Evolutionary conservation across 2,888 invertebrate genomes (phyloP).

Genomic region (Agriotes lineatus): DNA sequence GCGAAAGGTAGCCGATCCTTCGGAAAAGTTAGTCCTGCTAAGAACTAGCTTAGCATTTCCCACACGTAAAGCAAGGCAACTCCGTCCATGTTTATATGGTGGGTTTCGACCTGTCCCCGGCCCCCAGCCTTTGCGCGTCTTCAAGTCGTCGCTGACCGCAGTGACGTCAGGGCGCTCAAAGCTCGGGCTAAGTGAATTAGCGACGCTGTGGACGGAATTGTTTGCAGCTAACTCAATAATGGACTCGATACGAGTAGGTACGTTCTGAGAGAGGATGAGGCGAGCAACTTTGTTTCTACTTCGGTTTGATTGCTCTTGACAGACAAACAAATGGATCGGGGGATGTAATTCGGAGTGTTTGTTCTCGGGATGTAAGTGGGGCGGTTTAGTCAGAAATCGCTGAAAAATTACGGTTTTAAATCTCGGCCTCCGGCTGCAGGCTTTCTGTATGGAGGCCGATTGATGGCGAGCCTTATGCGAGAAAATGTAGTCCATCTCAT

Average conservation of each 20-base stretch:
- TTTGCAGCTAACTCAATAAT: conserved; percentile 51
- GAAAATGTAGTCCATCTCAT: no score
- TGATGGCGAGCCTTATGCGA: no score
- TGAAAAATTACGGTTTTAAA: neutral
- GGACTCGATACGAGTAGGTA: conserved; percentile 37
- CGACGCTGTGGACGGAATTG: conserved; percentile 49
- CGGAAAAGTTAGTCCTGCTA: no score
- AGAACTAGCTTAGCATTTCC: neutral
- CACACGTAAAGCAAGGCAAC: neutral
- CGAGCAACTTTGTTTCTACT: neutral
- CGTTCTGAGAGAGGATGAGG: conserved; percentile 27
- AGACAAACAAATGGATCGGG: neutral
- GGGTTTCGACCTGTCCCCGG: neutral
- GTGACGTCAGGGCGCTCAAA: conserved; percentile 44
- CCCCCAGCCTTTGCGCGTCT: conserved; percentile 28
- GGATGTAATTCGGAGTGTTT: neutral
- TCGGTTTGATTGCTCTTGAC: neutral
- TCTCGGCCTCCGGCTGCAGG: no score
- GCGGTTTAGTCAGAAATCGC: neutral
- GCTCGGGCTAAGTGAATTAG: conserved; percentile 49
- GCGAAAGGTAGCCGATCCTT: no score
- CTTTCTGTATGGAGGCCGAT: no score
- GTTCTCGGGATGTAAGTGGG: neutral
- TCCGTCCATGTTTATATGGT: conserved; percentile 8
- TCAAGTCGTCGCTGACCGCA: conserved; percentile 42